Evolutionary conservation across 2,797 vertebrate species (phyloP).

Genomic region (Sitta carolinensis): DNA sequence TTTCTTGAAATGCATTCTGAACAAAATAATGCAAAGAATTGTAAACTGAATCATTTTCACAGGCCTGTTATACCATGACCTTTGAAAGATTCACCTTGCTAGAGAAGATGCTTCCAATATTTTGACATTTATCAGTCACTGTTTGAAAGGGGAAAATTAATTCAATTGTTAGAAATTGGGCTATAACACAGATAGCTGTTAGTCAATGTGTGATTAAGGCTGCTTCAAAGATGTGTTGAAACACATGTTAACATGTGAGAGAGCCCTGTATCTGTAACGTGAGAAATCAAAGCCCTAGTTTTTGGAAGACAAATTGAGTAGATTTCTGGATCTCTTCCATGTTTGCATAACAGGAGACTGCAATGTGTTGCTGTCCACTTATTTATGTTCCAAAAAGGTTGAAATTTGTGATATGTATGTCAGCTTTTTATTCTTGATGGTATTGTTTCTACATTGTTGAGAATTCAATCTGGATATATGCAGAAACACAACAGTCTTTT

Average conservation of each 20-base stretch:
- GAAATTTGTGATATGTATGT: background rate
- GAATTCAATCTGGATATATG: background rate
- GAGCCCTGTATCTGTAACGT: background rate
- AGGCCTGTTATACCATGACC: background rate
- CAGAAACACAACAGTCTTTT: background rate
- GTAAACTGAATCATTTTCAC: background rate
- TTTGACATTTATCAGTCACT: background rate
- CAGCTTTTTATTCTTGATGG: too few species aligned
- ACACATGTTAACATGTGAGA: background rate
- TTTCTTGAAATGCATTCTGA: background rate
- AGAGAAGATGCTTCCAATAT: background rate
- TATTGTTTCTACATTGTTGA: background rate
- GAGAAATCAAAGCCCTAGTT: background rate
- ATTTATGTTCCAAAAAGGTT: background rate
- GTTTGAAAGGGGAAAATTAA: background rate
- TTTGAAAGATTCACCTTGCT: background rate
- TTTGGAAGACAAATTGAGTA: background rate
- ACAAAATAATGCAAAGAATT: background rate
- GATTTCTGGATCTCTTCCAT: background rate
- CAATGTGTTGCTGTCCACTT: background rate
- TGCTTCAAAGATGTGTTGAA: background rate
- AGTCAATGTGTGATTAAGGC: background rate
- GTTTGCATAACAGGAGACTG: background rate
- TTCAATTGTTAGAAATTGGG: background rate
- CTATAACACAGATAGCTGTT: background rate